Evolutionary conservation across 2,797 vertebrate genomes (phyloP), one percentile per base, ranked within the genome.

Genomic region (Ptychadena robeensis): DNA sequence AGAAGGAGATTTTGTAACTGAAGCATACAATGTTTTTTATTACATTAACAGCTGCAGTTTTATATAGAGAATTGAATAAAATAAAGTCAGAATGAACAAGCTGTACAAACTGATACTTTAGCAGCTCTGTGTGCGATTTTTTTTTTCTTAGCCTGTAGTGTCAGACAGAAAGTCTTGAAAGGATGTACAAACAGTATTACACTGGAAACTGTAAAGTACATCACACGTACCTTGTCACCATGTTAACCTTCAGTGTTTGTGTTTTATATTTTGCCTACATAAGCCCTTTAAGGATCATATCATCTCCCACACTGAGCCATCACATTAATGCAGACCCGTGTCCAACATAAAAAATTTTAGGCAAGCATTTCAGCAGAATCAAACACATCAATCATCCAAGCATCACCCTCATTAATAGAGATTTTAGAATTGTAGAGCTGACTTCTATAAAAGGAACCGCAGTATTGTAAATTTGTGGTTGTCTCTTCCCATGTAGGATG

Each of bases 401-500:
- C 59, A 61, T 61, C 27, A 61, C 59, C 25, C 59, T 61, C 27
- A 61, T 38, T 35, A 37, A 38, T 25, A 37, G 32, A 32, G 32
- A 68, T n/a, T 69, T 31, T 38, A 12, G 11, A 61, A 61, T 31
- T 25, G 6, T 35, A 15, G 4, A 59, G 22, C 4, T 35, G 7
- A 27, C 32, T 59, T 61, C 31, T 35, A 27, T 57, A 73, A 73
- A 59, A 37, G 44, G n/a, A 61, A 22, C 71, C n/a, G 59, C 31
- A 59, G 44, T 59, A 59, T 28, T 34, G 11, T 27, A 59, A 9
- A 38, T 61, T 18, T 59, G 2, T 35, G 0, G 71, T 35, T 73
- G 48, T 63, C 12, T 74, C 9, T 63, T 74, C 32, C 12, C 10
- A 37, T 75, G 59, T 76, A 76, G 2, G 27, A 76, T 31, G 35